A percentile compares a stretch with the other conserved stretches of the same genome.
Evolutionary conservation across 2,113 vertebrate genomes (phyloP).

Genomic region (Scomber japonicus): DNA sequence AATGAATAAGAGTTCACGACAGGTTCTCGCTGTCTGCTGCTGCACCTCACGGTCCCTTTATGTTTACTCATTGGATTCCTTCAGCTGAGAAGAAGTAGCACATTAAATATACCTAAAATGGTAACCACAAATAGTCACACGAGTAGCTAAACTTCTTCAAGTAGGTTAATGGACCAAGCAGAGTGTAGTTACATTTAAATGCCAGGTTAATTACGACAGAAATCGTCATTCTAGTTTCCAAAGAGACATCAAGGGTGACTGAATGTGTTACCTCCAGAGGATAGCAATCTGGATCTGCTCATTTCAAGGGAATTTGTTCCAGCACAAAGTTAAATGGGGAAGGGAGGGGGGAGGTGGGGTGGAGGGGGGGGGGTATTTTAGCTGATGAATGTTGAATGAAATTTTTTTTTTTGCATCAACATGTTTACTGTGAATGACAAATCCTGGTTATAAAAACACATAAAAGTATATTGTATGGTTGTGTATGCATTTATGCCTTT

Average conservation of each 20-base stretch:
- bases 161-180: slow-evolving; percentile 73
- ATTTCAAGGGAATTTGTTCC: slow-evolving; percentile 39
- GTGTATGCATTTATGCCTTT: slow-evolving; percentile 64
- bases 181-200: slow-evolving; percentile 66
- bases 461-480: slow-evolving; percentile 48
- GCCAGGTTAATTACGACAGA: slow-evolving; percentile 60
- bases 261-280: slow-evolving; percentile 32
- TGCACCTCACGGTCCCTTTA: neutral
- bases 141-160: slow-evolving; percentile 46
- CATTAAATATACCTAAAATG: slow-evolving; percentile 16
- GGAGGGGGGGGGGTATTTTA: neutral
- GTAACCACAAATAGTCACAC: slow-evolving; percentile 38
- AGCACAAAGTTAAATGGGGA: slow-evolving; percentile 48
- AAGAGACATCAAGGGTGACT: slow-evolving; percentile 47
- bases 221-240: slow-evolving; percentile 54
- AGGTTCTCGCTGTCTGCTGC: too few species aligned
- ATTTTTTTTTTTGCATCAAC: slow-evolving; percentile 25
- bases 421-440: slow-evolving; percentile 75
- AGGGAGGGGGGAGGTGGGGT: neutral
- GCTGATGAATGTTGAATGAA: slow-evolving; percentile 54
- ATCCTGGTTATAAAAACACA: slow-evolving; percentile 47
- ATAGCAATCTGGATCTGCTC: slow-evolving; percentile 24
- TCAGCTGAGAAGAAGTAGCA: slow-evolving; percentile 30
- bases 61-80: slow-evolving; percentile 34
- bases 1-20: neutral